phyloP scores from a whole-genome alignment of 1,140 invertebrate genomes.

The Mizuhopecten yessoensis region DNA sequence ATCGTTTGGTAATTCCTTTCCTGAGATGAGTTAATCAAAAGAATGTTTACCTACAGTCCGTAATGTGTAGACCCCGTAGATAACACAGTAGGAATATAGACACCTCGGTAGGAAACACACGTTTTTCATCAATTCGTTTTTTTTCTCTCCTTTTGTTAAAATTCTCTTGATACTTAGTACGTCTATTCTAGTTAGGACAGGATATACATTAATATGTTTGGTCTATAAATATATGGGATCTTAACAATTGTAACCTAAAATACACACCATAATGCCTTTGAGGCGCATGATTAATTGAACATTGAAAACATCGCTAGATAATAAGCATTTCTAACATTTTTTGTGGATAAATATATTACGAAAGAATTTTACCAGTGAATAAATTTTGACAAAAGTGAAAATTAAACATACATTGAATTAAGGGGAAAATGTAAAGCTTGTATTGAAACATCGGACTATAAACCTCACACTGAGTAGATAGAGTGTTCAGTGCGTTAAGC shows the following conservation, averaged over 20 bases:
- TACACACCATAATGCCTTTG: not conserved
- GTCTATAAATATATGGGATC: not conserved
- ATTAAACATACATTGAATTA: too few species aligned
- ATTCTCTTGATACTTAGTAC: not conserved
- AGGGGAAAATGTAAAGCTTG: too few species aligned
- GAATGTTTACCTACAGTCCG: not conserved
- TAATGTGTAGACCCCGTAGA: not conserved
- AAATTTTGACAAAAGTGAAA: too few species aligned
- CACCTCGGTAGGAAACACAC: not conserved
- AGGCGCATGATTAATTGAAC: not conserved
- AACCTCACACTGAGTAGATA: too few species aligned
- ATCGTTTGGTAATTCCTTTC: not conserved
- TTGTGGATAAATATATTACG: not conserved
- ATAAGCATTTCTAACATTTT: not conserved
- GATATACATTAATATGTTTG: not conserved
- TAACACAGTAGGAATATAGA: not conserved
- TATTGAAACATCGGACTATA: too few species aligned
- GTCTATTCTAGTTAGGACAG: not conserved
- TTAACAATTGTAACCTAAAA: not conserved
- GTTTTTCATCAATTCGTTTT: not conserved
- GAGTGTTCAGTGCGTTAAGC: too few species aligned
- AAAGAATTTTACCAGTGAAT: not conserved
- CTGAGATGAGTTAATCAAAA: constrained; percentile 27
- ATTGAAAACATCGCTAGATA: not conserved
- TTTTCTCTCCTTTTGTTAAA: not conserved